Conservation (phyloP, 2,888 invertebrate species). For the Trypoxylon attenuatum region DNA sequence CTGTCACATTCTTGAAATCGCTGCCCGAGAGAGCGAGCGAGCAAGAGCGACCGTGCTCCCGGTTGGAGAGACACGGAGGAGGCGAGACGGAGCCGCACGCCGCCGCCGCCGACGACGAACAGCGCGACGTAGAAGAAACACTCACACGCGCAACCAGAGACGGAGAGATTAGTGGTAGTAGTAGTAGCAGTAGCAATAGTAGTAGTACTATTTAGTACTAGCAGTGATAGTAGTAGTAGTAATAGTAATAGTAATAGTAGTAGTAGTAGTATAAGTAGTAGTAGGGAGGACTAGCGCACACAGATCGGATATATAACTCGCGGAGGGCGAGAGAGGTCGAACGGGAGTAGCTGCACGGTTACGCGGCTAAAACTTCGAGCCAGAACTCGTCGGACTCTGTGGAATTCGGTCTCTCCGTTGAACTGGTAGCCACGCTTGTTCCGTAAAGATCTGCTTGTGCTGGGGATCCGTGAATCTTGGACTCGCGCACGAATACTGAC, state of each 20-base stretch:
- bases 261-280: conserved; percentile 19
- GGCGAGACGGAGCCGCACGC: conserved; percentile 3
- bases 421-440: background rate
- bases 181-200: no score
- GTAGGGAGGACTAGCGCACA: conserved; percentile 33
- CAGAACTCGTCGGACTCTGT: conserved; percentile 4
- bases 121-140: background rate
- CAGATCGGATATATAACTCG: conserved; percentile 45
- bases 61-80: conserved; percentile 9
- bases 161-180: conserved; percentile 17
- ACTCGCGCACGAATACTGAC: conserved; percentile 37
- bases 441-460: no score
- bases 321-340: conserved; percentile 55
- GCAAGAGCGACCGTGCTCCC: conserved; percentile 10
- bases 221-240: conserved; percentile 15
- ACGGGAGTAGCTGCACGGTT: conserved; percentile 35
- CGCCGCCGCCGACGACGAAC: background rate
- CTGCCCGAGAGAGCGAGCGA: conserved; percentile 38
- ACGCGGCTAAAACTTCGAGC: conserved; percentile 27
- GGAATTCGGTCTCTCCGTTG: background rate
- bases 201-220: background rate
- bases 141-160: background rate
- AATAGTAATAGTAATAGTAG: conserved; percentile 10
- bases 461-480: background rate
- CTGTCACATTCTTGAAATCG: conserved; percentile 67